Evolutionary conservation across 2,888 invertebrate species (phyloP), one percentile per base, ranked within the genome.

Genomic region (Conus canariensis): DNA sequence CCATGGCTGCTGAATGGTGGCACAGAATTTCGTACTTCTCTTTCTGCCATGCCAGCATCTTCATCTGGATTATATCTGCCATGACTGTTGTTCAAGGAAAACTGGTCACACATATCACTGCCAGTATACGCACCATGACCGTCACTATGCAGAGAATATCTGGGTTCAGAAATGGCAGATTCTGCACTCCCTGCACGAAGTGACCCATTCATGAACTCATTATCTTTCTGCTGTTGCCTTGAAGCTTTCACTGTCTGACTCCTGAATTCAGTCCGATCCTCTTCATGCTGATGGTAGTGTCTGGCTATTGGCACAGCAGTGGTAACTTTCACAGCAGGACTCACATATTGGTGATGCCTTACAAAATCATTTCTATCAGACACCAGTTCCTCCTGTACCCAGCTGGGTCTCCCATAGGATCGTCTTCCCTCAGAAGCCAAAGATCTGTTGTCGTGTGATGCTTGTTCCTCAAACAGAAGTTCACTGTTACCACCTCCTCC

Each of bases 241-340:
- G 8, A 25, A 19, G 30, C 67, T 67, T 64, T 67, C 30, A 30
- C 19, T 14, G 22, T 12, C 45, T 67, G 14, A 22, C 86, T 30
- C 86, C 86, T 86, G 64, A 86, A 86, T 3, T 86, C 86, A 60
- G 86, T 86, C 67, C 7, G 25, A 45, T 30, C 86, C 45, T 86
- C 86, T 67, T 86, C 86, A 25, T 86, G 86, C 9, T 85, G 19
- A 60, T 67, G 86, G 45, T 67, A 64, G 19, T 19, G 67, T 45
- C 67, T 86, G 86, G 86, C 16, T 30, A 30, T 22, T 19, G 64
- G 25, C 8, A 22, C 30, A 6, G 82, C 22, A 9, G 56, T 19
- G 19, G 58, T 7, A 58, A 83, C 19, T 10, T 25, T 58, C 19
- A 19, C 19, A 56, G 82, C 6, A 83, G 56, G 58, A 83, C 16